Evolutionary conservation across 2,797 vertebrate genomes (phyloP).

Genomic region (Borostomias antarcticus): DNA sequence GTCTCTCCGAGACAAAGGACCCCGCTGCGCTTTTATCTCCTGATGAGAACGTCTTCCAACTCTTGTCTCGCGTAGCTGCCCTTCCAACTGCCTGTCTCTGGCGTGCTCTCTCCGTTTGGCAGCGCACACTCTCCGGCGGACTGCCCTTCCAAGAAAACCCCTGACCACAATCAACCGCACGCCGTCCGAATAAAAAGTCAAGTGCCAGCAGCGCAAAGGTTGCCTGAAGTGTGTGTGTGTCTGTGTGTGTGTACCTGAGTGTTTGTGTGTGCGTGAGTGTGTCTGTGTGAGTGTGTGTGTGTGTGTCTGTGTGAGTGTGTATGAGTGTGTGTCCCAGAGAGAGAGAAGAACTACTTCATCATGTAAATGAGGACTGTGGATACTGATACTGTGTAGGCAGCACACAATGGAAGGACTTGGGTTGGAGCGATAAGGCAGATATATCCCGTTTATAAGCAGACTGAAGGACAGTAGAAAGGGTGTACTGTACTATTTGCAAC

Average conservation of each 20-base stretch:
- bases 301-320: background rate
- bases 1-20: slow-evolving; percentile 58
- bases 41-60: slow-evolving; percentile 54
- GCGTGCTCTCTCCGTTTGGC: slow-evolving; percentile 41
- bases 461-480: slow-evolving; percentile 30
- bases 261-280: slow-evolving; percentile 37
- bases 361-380: slow-evolving; percentile 51
- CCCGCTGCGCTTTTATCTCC: slow-evolving; percentile 57
- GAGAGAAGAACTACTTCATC: slow-evolving; percentile 33
- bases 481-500: no score
- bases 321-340: background rate
- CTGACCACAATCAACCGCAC: slow-evolving; percentile 31
- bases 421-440: slow-evolving; percentile 35
- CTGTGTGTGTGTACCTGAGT: background rate
- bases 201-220: slow-evolving; percentile 57
- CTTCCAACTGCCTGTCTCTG: slow-evolving; percentile 59
- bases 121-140: slow-evolving; percentile 53
- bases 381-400: no score
- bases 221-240: slow-evolving; percentile 27
- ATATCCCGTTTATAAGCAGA: slow-evolving; percentile 31
- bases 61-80: slow-evolving; percentile 63
- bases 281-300: slow-evolving; percentile 37
- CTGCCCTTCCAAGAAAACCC: slow-evolving; percentile 21
- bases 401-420: no score
- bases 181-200: slow-evolving; percentile 47